Percentiles rank a stretch among this genome's conserved stretches.
Conservation (phyloP, 2,797 vertebrate genomes). For the Mormyrus hasselquistii region DNA sequence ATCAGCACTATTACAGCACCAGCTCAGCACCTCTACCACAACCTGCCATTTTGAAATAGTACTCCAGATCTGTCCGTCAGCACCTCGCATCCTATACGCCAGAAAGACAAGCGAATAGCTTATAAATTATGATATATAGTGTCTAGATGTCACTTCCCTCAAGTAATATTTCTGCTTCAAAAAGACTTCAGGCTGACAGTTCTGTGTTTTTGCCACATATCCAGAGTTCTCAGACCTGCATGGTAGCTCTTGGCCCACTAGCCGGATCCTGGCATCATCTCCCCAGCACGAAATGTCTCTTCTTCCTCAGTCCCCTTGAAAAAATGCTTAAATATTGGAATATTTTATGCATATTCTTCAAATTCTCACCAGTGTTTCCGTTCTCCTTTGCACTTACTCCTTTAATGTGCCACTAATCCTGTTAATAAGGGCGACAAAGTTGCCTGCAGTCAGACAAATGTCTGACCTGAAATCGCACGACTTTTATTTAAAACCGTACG, state of each 20-base stretch:
- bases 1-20: not conserved
- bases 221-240: not conserved
- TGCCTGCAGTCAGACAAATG: not conserved
- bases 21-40: not conserved
- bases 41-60: not conserved
- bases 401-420: not conserved
- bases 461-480: not conserved
- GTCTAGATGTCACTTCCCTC: conserved; percentile 9
- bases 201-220: not conserved
- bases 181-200: not conserved
- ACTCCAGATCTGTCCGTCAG: not conserved
- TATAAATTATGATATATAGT: not conserved
- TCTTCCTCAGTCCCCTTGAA: not conserved
- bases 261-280: not conserved
- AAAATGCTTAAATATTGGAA: not conserved
- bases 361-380: not conserved
- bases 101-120: not conserved
- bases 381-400: not conserved
- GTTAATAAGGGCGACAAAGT: not conserved
- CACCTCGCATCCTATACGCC: not conserved
- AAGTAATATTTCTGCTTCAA: not conserved
- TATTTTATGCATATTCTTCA: not conserved
- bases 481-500: not conserved
- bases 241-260: not conserved
- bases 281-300: not conserved